Evolutionary conservation across 1,140 invertebrate genomes (phyloP).

Genomic region (Helicoverpa armigera): DNA sequence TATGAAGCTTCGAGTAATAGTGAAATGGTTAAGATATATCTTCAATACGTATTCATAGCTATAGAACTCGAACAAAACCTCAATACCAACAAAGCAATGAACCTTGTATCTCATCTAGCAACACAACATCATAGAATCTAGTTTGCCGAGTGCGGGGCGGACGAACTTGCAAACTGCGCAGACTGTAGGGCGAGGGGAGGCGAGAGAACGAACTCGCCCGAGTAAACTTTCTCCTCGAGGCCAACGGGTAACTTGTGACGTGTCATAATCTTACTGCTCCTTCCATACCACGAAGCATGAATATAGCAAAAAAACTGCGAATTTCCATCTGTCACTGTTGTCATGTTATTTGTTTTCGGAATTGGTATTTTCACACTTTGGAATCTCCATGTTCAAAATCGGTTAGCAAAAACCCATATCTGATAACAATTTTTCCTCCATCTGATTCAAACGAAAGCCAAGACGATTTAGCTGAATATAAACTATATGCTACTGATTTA

Average conservation of each 20-base stretch:
- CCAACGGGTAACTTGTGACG: slow-evolving; percentile 65
- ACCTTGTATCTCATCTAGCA: slow-evolving; percentile 47
- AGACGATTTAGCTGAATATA: background rate
- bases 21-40: too few species aligned
- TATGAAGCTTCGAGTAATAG: too few species aligned
- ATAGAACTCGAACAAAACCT: background rate
- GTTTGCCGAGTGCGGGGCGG: slow-evolving; percentile 50
- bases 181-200: slow-evolving; percentile 51
- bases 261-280: slow-evolving; percentile 66
- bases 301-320: slow-evolving; percentile 13
- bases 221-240: slow-evolving; percentile 66
- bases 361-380: background rate
- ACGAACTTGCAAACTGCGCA: slow-evolving; percentile 63
- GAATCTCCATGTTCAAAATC: too few species aligned
- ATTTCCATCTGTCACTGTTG: slow-evolving; percentile 23
- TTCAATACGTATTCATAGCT: too few species aligned
- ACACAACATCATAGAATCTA: slow-evolving; percentile 47
- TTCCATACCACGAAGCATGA: slow-evolving; percentile 15
- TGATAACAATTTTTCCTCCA: too few species aligned
- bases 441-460: background rate
- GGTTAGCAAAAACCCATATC: too few species aligned
- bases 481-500: background rate
- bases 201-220: slow-evolving; percentile 56
- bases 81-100: slow-evolving; percentile 26
- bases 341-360: slow-evolving; percentile 6